Percentiles rank a stretch among this genome's conserved stretches.
These are phyloP conservation scores for Chunga burmeisteri DNA, from an alignment of 2,113 vertebrate genomes.

Conservation along the genomic window DNA sequence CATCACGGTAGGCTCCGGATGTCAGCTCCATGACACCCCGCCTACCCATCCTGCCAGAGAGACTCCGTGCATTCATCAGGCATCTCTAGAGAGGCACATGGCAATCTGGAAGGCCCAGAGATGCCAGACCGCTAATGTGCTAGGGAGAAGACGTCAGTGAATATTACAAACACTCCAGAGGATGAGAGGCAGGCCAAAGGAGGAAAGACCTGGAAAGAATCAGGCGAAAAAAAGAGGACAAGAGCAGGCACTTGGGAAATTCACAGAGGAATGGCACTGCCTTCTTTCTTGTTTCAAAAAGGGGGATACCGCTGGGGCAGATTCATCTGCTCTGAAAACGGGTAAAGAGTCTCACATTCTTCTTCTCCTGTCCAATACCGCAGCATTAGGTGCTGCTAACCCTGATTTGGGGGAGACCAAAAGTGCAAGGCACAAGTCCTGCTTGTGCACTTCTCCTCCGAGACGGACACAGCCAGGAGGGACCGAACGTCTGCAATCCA, in stretches of 20 bases:
- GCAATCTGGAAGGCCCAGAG: constrained; percentile 56
- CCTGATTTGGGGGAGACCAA: background rate
- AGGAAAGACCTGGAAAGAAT: constrained; percentile 34
- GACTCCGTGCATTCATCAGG: constrained; percentile 44
- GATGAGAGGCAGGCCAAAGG: background rate
- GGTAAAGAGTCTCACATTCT: rapidly evolving
- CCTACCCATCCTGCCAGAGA: constrained; percentile 34
- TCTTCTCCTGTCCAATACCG: background rate
- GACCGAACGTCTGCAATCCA: background rate
- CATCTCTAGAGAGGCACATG: constrained; percentile 48
- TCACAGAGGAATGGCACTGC: background rate
- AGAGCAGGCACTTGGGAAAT: background rate
- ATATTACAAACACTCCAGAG: background rate
- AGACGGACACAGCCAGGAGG: background rate
- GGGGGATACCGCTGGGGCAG: background rate
- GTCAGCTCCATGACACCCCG: constrained; percentile 45
- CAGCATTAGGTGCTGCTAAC: background rate
- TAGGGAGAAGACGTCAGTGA: constrained; percentile 12
- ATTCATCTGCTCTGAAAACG: background rate
- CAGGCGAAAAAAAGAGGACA: background rate
- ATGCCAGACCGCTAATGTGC: constrained; percentile 45
- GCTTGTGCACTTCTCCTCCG: background rate
- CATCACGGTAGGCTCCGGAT: background rate
- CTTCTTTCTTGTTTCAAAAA: background rate
- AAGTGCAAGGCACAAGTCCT: background rate